phyloP scores from a whole-genome alignment of 2,113 vertebrate genomes.

The Myiozetetes cayanensis region DNA sequence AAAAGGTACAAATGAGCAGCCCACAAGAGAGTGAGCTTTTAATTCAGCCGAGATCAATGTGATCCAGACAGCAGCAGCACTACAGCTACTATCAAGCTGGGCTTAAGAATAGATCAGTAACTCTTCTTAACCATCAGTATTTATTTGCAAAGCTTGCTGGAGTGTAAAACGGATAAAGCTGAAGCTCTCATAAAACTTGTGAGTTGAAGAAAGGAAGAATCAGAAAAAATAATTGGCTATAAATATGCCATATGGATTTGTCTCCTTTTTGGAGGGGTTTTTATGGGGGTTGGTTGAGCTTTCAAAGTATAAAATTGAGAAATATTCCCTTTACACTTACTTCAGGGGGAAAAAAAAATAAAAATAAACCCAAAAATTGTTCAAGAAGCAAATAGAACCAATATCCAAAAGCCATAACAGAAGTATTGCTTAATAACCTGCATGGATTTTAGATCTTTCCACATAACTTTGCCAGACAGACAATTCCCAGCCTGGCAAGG shows the following conservation, averaged over 20 bases:
- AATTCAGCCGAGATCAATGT: background rate
- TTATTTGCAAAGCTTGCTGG: conserved; percentile 30
- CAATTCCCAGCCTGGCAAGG: background rate
- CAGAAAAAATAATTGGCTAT: conserved; percentile 33
- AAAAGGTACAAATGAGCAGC: background rate
- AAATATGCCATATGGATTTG: conserved; percentile 34
- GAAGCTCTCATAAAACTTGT: background rate
- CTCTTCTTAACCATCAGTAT: conserved; percentile 10
- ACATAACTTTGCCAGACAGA: background rate
- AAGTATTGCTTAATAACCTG: background rate
- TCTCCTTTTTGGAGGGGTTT: background rate
- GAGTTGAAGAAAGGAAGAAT: conserved; percentile 24
- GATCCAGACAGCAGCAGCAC: background rate
- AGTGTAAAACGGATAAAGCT: conserved; percentile 9
- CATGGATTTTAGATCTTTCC: background rate
- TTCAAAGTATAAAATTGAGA: background rate
- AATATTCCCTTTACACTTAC: background rate
- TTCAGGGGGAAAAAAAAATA: background rate
- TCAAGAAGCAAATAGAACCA: conserved; percentile 8
- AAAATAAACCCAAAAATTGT: background rate
- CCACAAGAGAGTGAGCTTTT: background rate
- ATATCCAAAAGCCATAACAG: background rate
- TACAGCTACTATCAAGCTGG: background rate
- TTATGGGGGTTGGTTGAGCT: background rate
- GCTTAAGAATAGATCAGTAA: conserved; percentile 3